Conservation (phyloP, 2,888 invertebrate species). For the Gastracanthus pulcherrimus region DNA sequence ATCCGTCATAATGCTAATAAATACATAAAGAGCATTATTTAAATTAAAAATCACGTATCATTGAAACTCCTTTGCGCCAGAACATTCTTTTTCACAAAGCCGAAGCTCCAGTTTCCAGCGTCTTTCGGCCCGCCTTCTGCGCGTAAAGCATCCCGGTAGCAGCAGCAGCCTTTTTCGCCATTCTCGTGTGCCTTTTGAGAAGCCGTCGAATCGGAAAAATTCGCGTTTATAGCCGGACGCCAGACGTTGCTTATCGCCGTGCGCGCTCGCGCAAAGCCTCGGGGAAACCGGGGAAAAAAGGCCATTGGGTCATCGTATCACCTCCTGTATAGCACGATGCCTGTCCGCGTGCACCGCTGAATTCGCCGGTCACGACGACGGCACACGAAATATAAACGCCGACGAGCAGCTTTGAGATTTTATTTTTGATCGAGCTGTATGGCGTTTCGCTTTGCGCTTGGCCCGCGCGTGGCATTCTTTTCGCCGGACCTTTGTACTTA, state of each 20-base stretch:
- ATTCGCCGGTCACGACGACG: background rate
- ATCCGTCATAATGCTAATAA: too few species aligned
- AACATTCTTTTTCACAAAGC: background rate
- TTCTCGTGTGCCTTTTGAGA: background rate
- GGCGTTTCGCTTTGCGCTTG: background rate
- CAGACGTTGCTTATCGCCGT: background rate
- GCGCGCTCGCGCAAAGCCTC: background rate
- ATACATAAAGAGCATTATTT: too few species aligned
- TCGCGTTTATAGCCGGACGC: slow-evolving; percentile 8
- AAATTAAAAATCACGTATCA: background rate
- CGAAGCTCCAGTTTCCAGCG: too few species aligned
- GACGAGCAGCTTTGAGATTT: slow-evolving; percentile 4
- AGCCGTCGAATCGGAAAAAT: slow-evolving; percentile 40
- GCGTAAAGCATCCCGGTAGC: background rate
- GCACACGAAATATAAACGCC: background rate
- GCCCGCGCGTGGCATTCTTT: background rate
- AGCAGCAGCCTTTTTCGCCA: slow-evolving; percentile 6
- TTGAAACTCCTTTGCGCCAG: background rate
- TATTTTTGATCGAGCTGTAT: slow-evolving; percentile 23
- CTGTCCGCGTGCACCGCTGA: background rate
- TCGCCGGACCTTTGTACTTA: background rate
- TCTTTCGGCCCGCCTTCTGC: background rate
- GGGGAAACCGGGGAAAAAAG: background rate
- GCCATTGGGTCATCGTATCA: background rate
- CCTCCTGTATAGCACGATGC: background rate